Conservation (phyloP, 2,797 vertebrate species). For the Amblyraja radiata region DNA sequence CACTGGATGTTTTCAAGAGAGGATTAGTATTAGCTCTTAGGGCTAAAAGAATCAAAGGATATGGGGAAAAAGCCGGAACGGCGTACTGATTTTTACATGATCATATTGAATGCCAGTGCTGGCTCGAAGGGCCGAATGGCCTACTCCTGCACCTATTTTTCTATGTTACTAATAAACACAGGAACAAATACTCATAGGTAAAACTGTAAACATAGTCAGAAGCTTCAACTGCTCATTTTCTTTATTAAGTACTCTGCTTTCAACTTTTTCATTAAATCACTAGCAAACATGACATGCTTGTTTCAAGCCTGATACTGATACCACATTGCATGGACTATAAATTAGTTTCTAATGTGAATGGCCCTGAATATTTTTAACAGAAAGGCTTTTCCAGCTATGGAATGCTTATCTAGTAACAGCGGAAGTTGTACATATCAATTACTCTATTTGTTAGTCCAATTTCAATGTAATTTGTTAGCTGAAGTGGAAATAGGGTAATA, state of each 20-base stretch:
- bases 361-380: neutral
- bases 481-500: slow-evolving; percentile 25
- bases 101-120: no score
- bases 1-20: no score
- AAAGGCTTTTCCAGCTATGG: neutral
- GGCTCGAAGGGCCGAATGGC: no score
- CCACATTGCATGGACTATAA: neutral
- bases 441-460: slow-evolving; percentile 21
- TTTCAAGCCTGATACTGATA: slow-evolving; percentile 27
- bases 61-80: no score
- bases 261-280: slow-evolving; percentile 21
- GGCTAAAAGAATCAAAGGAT: no score
- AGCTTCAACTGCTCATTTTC: neutral
- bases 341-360: slow-evolving; percentile 25
- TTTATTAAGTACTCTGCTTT: slow-evolving; percentile 8
- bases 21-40: no score
- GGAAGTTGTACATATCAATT: slow-evolving; percentile 27
- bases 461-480: slow-evolving; percentile 28
- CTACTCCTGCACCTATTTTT: no score
- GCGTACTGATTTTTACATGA: no score
- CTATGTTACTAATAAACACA: no score
- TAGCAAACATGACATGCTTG: neutral
- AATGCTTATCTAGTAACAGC: slow-evolving; percentile 10
- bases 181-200: neutral
- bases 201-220: neutral